A percentile compares a stretch with the other conserved stretches of the same genome.
These are phyloP conservation scores for Neomonachus schauinslandi DNA, from an alignment of 2,113 vertebrate species.

Conservation along the genomic window DNA sequence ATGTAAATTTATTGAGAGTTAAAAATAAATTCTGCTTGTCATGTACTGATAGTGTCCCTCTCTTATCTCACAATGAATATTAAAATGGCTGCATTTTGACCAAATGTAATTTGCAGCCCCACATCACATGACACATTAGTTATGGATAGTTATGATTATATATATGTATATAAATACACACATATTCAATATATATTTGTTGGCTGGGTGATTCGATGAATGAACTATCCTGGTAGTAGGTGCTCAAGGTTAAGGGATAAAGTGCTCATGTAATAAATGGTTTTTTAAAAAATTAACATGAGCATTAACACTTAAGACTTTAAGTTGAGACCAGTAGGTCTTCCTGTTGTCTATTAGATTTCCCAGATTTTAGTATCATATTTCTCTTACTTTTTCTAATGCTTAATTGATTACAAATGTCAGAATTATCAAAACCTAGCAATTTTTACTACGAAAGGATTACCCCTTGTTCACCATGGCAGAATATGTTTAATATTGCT, in stretches of 20 bases:
- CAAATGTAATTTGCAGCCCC: neutral
- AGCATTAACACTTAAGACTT: neutral
- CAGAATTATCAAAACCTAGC: neutral
- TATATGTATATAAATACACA: neutral
- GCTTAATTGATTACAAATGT: slow-evolving; percentile 1
- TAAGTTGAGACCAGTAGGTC: neutral
- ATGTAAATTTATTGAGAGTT: neutral
- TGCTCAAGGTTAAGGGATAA: neutral
- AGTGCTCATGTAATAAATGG: neutral
- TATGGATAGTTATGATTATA: neutral
- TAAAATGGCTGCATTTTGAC: neutral
- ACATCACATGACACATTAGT: neutral
- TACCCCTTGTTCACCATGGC: neutral
- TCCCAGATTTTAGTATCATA: slow-evolving; percentile 10
- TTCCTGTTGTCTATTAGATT: neutral
- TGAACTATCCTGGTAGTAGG: neutral
- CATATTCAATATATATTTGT: neutral
- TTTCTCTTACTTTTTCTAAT: neutral
- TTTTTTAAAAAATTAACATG: neutral
- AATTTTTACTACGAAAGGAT: slow-evolving; percentile 1
- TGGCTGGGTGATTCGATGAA: neutral
- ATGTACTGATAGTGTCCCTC: neutral
- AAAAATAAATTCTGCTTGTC: neutral
- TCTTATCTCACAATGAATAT: neutral
- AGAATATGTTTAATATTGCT: slow-evolving; percentile 34